These are phyloP conservation scores for Drosophila incognita DNA, from an alignment of 2,888 invertebrate species.

Conservation along the genomic window DNA sequence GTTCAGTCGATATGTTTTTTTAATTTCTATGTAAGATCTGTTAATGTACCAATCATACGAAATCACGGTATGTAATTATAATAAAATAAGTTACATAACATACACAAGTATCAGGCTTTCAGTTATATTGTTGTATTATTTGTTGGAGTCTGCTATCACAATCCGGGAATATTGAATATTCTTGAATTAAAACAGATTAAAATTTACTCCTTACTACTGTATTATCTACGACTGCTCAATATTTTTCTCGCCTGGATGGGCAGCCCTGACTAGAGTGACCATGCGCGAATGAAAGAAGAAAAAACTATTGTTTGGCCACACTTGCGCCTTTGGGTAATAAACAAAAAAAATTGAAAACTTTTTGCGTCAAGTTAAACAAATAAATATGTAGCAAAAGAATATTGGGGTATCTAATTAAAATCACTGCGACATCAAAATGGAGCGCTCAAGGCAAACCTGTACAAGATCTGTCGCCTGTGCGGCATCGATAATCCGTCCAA, in stretches of 20 bases:
- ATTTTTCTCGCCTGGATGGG: neutral
- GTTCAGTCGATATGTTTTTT: neutral
- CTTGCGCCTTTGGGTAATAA: conserved; percentile 53
- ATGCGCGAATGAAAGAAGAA: neutral
- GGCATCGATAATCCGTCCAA: conserved; percentile 84
- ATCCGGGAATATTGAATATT: neutral
- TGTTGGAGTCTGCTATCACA: neutral
- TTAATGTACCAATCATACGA: neutral
- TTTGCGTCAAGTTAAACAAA: conserved; percentile 35
- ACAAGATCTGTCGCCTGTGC: conserved; percentile 84
- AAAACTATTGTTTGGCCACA: conserved; percentile 30
- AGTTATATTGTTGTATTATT: no score
- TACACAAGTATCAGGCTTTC: neutral
- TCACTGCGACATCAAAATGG: conserved; percentile 63
- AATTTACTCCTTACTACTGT: conserved; percentile 1
- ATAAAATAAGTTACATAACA: neutral
- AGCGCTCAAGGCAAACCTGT: conserved; percentile 82
- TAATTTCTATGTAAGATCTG: neutral
- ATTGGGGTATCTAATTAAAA: conserved; percentile 7
- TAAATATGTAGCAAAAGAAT: conserved; percentile 46
- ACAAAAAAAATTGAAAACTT: conserved; percentile 49
- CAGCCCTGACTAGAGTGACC: conserved; percentile 40
- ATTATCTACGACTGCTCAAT: neutral
- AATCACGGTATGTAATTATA: neutral
- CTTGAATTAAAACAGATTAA: neutral